Conservation (phyloP, 2,797 vertebrate genomes). For the Lagorchestes hirsutus region DNA sequence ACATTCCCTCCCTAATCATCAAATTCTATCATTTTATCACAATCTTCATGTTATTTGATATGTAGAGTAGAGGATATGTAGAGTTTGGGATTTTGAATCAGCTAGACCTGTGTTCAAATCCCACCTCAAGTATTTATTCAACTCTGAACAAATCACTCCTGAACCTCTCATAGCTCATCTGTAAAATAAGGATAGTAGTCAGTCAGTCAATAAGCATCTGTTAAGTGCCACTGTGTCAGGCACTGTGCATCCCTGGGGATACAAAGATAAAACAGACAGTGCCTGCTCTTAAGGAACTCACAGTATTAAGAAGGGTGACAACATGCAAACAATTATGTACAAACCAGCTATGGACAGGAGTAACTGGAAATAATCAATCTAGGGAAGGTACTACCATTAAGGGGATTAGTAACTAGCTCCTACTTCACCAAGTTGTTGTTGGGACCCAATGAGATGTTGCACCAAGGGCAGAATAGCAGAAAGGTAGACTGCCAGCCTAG, state of each 20-base stretch:
- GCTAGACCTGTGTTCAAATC: background rate
- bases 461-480: background rate
- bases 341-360: background rate
- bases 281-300: background rate
- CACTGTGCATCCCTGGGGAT: background rate
- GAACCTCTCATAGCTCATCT: background rate
- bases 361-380: background rate
- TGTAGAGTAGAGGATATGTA: background rate
- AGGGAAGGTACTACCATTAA: background rate
- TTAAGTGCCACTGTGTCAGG: background rate
- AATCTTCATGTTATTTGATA: background rate
- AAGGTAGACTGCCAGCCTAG: background rate
- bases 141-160: background rate
- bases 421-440: background rate
- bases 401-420: background rate
- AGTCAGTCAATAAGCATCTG: background rate
- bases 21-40: background rate
- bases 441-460: background rate
- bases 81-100: background rate
- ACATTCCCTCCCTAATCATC: background rate
- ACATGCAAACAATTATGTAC: background rate
- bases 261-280: background rate
- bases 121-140: background rate
- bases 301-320: background rate
- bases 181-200: background rate